Conservation (phyloP, 2,888 invertebrate genomes). For the Trimorus sp. region DNA sequence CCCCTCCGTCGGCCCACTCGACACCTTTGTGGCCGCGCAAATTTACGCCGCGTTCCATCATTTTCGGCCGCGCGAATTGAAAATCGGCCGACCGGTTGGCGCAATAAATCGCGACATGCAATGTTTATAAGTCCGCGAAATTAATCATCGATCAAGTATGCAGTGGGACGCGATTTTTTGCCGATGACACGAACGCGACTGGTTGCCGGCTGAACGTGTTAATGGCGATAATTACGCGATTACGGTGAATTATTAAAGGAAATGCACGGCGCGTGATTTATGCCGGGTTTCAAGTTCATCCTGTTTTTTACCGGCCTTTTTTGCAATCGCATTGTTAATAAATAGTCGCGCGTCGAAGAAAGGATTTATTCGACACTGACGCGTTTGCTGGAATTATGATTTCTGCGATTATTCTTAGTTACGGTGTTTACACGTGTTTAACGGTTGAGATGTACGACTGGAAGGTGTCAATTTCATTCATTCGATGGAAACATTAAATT, state of each 20-base stretch:
- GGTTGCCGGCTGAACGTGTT: slow-evolving; percentile 47
- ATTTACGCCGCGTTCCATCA: no score
- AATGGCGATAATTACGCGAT: slow-evolving; percentile 58
- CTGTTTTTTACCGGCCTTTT: background rate
- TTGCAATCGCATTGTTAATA: background rate
- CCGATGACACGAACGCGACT: slow-evolving; percentile 41
- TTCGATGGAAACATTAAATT: no score
- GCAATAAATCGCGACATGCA: background rate
- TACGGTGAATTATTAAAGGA: slow-evolving; percentile 62
- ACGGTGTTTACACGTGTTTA: no score
- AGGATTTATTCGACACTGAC: no score
- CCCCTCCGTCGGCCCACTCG: no score
- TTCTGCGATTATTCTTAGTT: no score
- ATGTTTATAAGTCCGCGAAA: slow-evolving; percentile 13
- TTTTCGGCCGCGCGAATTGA: no score
- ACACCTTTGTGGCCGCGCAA: no score
- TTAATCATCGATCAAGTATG: slow-evolving; percentile 39
- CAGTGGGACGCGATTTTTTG: slow-evolving; percentile 40
- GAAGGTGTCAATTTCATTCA: no score
- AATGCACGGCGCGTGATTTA: slow-evolving; percentile 52
- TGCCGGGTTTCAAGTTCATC: slow-evolving; percentile 56
- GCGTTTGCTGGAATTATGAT: no score
- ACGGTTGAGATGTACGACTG: no score
- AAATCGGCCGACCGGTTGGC: background rate
- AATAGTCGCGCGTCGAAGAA: no score